Conservation (phyloP, 1,140 invertebrate species). For the Micrasema longulum region DNA sequence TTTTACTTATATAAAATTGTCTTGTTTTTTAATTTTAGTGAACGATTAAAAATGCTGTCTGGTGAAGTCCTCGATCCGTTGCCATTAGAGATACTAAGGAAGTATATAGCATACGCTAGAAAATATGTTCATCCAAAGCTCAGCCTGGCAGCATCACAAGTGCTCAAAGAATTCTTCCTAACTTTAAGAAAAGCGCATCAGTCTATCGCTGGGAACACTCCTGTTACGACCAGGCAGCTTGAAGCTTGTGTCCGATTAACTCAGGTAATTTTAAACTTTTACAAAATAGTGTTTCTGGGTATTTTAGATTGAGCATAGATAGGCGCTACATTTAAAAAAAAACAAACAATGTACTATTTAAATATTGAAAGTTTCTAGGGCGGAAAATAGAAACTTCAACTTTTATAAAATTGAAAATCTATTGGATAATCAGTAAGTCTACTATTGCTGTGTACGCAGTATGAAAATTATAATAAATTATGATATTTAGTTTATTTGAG, state of each 20-base stretch:
- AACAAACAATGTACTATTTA: no score
- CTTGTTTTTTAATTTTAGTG: conserved; percentile 55
- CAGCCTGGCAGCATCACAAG: conserved; percentile 74
- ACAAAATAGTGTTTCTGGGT: no score
- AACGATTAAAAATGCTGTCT: conserved; percentile 72
- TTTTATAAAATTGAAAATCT: no score
- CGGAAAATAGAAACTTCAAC: no score
- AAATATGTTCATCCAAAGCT: conserved; percentile 89
- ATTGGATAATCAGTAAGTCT: no score
- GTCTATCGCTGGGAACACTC: conserved; percentile 65
- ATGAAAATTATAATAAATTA: no score
- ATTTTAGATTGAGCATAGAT: no score
- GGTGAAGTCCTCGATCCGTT: conserved; percentile 77
- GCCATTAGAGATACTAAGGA: conserved; percentile 81
- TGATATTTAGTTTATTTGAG: no score
- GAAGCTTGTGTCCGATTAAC: conserved; percentile 91
- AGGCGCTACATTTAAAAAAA: no score
- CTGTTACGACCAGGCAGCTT: conserved; percentile 86
- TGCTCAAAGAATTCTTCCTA: conserved; percentile 86
- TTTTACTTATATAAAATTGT: no score
- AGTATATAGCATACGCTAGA: conserved; percentile 92
- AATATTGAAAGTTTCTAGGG: no score
- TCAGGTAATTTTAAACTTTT: conserved; percentile 69
- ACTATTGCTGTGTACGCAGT: no score
- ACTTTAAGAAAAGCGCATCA: conserved; percentile 79